Conservation (phyloP, 2,888 invertebrate species). For the Lapara coniferarum region DNA sequence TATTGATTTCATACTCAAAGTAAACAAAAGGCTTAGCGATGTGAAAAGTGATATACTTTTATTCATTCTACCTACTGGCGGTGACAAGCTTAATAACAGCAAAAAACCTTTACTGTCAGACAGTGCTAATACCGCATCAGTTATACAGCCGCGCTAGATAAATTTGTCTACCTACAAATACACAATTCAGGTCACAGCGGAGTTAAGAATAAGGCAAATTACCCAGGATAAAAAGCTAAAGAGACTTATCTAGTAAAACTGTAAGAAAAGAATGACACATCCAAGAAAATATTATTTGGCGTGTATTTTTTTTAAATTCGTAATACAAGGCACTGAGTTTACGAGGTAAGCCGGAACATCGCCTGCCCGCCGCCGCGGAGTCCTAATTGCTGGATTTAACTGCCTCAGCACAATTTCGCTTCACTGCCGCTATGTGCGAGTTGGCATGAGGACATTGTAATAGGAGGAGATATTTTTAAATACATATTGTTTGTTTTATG, state of each 20-base stretch:
- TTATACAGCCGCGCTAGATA: too few relatives aligned
- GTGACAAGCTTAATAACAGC: too few relatives aligned
- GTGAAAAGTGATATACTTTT: too few relatives aligned
- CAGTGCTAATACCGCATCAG: too few relatives aligned
- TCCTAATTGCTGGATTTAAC: constrained; percentile 35
- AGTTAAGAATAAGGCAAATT: too few relatives aligned
- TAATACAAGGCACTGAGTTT: constrained; percentile 4
- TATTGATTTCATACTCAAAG: too few relatives aligned
- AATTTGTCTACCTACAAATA: too few relatives aligned
- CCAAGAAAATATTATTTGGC: neutral
- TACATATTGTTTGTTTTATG: too few relatives aligned
- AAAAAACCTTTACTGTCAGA: too few relatives aligned
- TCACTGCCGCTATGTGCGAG: constrained; percentile 17
- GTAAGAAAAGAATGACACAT: neutral
- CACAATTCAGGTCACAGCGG: neutral
- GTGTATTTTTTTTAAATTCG: neutral
- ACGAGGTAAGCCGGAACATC: constrained; percentile 14
- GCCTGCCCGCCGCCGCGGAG: constrained; percentile 16
- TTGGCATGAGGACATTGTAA: neutral
- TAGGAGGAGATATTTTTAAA: neutral
- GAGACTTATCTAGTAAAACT: too few relatives aligned
- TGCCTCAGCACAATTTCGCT: constrained; percentile 28
- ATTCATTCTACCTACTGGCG: too few relatives aligned
- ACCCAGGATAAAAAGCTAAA: neutral
- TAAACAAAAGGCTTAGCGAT: too few relatives aligned